A percentile compares a stretch with the other conserved stretches of the same genome.
Conservation (phyloP, 2,888 invertebrate genomes). For the Dryadula phaetusa region DNA sequence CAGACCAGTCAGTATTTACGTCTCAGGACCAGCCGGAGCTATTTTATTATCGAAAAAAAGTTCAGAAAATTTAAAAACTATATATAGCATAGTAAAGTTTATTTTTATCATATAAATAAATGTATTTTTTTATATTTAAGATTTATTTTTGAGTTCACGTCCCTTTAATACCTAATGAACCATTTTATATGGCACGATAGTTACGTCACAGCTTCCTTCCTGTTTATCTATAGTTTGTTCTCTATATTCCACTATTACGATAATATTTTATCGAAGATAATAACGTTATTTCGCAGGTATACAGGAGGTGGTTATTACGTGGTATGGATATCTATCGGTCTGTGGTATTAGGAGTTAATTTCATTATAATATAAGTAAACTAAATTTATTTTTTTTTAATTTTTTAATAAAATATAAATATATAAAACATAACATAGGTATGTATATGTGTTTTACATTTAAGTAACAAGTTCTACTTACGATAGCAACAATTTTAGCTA, state of each 20-base stretch:
- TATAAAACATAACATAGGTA: too few relatives aligned
- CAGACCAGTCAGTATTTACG: too few relatives aligned
- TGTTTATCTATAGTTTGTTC: conserved; percentile 53
- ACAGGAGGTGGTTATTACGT: neutral
- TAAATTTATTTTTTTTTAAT: too few relatives aligned
- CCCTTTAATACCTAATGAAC: conserved; percentile 51
- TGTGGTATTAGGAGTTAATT: too few relatives aligned
- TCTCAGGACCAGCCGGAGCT: too few relatives aligned
- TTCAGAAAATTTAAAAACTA: too few relatives aligned
- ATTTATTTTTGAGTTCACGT: conserved; percentile 38
- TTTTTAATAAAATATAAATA: too few relatives aligned
- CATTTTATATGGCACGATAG: conserved; percentile 52
- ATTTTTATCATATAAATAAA: neutral
- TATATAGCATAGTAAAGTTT: too few relatives aligned
- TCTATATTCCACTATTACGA: conserved; percentile 49
- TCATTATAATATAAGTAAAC: neutral
- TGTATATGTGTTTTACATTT: too few relatives aligned
- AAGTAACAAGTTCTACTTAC: too few relatives aligned
- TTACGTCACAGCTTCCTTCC: conserved; percentile 51
- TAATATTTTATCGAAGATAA: conserved; percentile 53
- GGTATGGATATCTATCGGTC: neutral
- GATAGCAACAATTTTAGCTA: neutral
- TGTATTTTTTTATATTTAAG: conserved; percentile 1
- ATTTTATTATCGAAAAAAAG: too few relatives aligned
- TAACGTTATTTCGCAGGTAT: conserved; percentile 35